Evolutionary conservation across 1,140 invertebrate genomes (phyloP).

Genomic region (Drosophila nigromelanica): DNA sequence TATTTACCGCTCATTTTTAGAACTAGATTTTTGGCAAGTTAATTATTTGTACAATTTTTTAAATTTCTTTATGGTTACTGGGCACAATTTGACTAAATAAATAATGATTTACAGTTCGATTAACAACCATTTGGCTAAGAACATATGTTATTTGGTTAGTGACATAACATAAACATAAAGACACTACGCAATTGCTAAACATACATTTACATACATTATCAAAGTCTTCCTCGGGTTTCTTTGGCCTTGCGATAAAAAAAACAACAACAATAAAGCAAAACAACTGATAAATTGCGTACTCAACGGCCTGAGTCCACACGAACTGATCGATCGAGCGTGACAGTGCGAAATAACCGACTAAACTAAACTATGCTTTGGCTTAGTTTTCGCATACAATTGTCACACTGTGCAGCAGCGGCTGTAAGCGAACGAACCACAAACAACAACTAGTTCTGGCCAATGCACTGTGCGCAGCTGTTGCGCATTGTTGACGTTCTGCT

Average conservation of each 20-base stretch:
- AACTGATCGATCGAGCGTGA: conserved; percentile 18
- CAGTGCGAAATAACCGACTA: conserved; percentile 38
- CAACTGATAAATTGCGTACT: conserved; percentile 44
- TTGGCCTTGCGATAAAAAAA: conserved; percentile 28
- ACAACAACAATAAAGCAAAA: background rate
- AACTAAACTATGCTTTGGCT: conserved; percentile 1
- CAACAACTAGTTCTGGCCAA: conserved; percentile 38
- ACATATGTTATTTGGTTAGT: too few relatives aligned
- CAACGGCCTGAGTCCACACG: conserved; percentile 17
- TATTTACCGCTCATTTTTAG: too few relatives aligned
- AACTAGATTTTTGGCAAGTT: too few relatives aligned
- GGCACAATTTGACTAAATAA: too few relatives aligned
- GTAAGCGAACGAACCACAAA: conserved; percentile 5
- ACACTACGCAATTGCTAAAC: background rate
- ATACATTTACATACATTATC: background rate
- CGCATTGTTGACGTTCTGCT: conserved; percentile 25
- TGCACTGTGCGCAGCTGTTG: conserved; percentile 25
- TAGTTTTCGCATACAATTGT: conserved; percentile 13
- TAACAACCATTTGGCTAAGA: too few relatives aligned
- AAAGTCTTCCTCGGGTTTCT: conserved; percentile 12
- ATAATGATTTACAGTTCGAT: too few relatives aligned
- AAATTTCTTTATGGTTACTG: too few relatives aligned
- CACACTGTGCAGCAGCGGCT: conserved; percentile 43
- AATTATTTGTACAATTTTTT: too few relatives aligned
- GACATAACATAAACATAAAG: too few relatives aligned